These are phyloP conservation scores for Gallinago media DNA, from an alignment of 2,113 vertebrate species.

Conservation along the genomic window DNA sequence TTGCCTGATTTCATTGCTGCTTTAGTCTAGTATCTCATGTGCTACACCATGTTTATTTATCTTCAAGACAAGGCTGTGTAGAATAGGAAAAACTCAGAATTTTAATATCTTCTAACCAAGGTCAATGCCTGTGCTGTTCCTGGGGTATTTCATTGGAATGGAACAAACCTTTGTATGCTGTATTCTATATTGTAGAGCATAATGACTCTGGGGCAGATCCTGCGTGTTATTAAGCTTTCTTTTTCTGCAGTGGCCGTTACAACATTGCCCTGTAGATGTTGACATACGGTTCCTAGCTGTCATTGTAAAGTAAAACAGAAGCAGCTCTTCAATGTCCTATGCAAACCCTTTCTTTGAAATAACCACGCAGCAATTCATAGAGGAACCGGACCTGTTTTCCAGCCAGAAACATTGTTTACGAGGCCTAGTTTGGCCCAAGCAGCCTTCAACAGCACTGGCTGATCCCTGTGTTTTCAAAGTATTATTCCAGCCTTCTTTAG, in stretches of 20 bases:
- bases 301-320: not conserved
- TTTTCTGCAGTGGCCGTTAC: not conserved
- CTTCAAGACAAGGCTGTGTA: not conserved
- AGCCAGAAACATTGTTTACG: not conserved
- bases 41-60: not conserved
- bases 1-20: slow-evolving; percentile 18
- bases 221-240: not conserved
- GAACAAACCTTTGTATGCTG: not conserved
- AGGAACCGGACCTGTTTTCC: not conserved
- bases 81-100: not conserved
- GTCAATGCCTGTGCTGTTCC: not conserved
- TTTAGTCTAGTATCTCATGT: not conserved
- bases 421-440: not conserved
- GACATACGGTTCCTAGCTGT: not conserved
- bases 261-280: not conserved
- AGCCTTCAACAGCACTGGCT: not conserved
- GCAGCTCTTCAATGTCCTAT: not conserved
- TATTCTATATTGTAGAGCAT: not conserved
- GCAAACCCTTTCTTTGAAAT: not conserved
- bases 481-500: not conserved
- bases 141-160: not conserved
- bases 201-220: not conserved
- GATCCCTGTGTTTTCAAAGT: not conserved
- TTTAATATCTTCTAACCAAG: not conserved
- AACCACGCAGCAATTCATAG: not conserved